A percentile compares a stretch with the other conserved stretches of the same genome.
Evolutionary conservation across 2,888 invertebrate species (phyloP).

Genomic region (Macrosiphum euphorbiae): DNA sequence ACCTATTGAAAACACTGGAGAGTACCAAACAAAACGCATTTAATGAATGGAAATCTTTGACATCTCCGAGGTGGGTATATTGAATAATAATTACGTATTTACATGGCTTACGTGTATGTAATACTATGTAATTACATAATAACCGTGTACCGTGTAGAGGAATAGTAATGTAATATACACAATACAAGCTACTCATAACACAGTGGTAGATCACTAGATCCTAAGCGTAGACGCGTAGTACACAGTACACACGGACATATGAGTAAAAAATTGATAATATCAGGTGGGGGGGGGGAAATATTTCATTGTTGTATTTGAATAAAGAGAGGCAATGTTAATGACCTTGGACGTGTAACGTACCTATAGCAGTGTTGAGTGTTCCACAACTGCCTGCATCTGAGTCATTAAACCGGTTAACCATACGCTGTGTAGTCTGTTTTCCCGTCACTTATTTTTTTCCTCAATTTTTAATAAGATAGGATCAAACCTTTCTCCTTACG

Average conservation of each 20-base stretch:
- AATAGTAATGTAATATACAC: background rate
- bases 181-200: background rate
- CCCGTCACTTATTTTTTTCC: conserved; percentile 52
- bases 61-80: conserved; percentile 49
- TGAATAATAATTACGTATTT: conserved; percentile 18
- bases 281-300: conserved; percentile 44
- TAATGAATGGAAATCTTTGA: conserved; percentile 43
- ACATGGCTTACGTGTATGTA: background rate
- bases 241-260: background rate
- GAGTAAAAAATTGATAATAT: conserved; percentile 55
- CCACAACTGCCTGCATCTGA: conserved; percentile 56
- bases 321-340: conserved; percentile 59
- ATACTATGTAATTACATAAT: background rate
- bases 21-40: conserved; percentile 20
- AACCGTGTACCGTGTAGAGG: background rate
- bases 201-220: too few species aligned
- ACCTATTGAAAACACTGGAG: conserved; percentile 47
- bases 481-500: conserved; percentile 42
- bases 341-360: conserved; percentile 56
- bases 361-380: conserved; percentile 27
- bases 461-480: background rate
- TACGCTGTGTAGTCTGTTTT: conserved; percentile 41
- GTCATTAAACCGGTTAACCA: conserved; percentile 64
- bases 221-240: too few species aligned
- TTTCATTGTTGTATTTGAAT: conserved; percentile 54